These are phyloP conservation scores for Micoletzkya japonica DNA, from an alignment of 2,888 invertebrate species.

Conservation along the genomic window DNA sequence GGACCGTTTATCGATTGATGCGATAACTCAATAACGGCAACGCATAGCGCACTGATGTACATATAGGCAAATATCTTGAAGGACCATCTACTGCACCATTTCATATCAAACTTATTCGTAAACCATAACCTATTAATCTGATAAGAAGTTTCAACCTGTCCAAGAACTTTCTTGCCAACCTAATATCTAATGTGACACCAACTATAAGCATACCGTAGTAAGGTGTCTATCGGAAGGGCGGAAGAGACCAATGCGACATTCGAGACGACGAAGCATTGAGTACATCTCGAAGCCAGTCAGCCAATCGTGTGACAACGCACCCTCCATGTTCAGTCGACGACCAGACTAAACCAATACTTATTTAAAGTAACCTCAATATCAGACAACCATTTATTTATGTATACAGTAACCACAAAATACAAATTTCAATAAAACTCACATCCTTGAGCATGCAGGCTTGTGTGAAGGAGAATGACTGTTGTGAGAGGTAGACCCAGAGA, in stretches of 20 bases:
- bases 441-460: conserved; percentile 1
- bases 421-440: background rate
- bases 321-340: background rate
- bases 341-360: background rate
- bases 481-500: background rate
- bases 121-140: no score
- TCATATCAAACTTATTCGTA: no score
- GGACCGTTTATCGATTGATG: no score
- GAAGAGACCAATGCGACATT: conserved; percentile 14
- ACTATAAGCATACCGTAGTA: conserved; percentile 9
- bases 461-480: background rate
- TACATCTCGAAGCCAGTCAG: conserved; percentile 27
- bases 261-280: conserved; percentile 10
- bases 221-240: conserved; percentile 17
- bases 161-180: no score
- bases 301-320: conserved; percentile 21
- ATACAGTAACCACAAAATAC: background rate
- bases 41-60: no score
- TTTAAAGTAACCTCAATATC: no score
- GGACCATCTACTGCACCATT: no score
- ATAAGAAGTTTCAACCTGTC: no score
- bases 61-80: no score
- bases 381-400: no score
- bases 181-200: no score
- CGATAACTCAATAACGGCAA: no score